Evolutionary conservation across 2,888 invertebrate species (phyloP).

Genomic region (Thera britannica): DNA sequence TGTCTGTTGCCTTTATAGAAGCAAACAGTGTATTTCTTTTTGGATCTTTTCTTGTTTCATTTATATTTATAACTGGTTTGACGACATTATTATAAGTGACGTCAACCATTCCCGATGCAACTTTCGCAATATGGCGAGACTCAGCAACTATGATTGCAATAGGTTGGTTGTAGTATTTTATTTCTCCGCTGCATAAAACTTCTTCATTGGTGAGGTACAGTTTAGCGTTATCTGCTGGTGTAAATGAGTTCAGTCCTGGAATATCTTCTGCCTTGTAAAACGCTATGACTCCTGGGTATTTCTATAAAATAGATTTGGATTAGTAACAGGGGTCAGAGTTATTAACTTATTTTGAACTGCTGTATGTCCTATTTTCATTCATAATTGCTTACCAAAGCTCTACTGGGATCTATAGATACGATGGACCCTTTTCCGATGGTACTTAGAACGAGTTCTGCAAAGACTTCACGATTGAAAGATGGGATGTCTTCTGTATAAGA

Average conservation of each 20-base stretch:
- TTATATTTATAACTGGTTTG: constrained; percentile 43
- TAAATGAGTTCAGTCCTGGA: constrained; percentile 86
- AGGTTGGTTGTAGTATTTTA: constrained; percentile 87
- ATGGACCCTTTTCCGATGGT: constrained; percentile 83
- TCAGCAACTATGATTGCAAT: constrained; percentile 87
- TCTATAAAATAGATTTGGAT: constrained; percentile 61
- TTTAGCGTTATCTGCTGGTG: constrained; percentile 46
- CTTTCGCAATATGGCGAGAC: constrained; percentile 77
- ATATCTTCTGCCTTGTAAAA: constrained; percentile 87
- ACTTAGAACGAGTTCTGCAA: constrained; percentile 86
- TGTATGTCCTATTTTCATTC: neutral
- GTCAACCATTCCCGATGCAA: constrained; percentile 82
- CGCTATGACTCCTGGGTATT: constrained; percentile 86
- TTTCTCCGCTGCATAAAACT: constrained; percentile 76
- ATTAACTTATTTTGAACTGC: neutral
- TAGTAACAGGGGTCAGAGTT: neutral
- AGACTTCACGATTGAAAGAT: constrained; percentile 84
- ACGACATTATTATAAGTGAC: constrained; percentile 76
- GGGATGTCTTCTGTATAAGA: constrained; percentile 87
- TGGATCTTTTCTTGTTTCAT: constrained; percentile 26
- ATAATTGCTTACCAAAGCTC: constrained; percentile 81
- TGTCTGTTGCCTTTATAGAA: constrained; percentile 27
- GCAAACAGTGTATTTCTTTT: constrained; percentile 16
- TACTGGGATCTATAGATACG: constrained; percentile 82
- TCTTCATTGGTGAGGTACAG: constrained; percentile 59